Evolutionary conservation across 2,797 vertebrate genomes (phyloP).

Genomic region (Sebastes elongatus): DNA sequence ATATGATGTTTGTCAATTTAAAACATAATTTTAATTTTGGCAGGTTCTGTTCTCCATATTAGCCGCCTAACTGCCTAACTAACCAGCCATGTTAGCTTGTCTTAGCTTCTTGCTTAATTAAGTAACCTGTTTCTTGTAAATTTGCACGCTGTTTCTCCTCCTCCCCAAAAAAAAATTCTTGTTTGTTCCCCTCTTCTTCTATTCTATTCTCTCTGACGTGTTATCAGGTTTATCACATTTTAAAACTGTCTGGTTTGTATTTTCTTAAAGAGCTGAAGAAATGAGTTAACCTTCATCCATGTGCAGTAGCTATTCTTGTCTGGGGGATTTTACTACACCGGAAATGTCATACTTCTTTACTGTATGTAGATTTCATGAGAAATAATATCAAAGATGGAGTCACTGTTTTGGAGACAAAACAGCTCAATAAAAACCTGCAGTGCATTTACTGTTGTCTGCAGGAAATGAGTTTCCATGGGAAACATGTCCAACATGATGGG

Average conservation of each 20-base stretch:
- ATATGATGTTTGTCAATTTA: too few species aligned
- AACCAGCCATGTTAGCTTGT: not conserved
- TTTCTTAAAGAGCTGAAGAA: not conserved
- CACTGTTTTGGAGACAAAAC: slow-evolving; percentile 11
- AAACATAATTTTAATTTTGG: not conserved
- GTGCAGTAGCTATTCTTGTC: not conserved
- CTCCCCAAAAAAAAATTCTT: not conserved
- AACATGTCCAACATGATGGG: slow-evolving; percentile 47
- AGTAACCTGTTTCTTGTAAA: not conserved
- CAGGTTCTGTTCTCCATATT: not conserved
- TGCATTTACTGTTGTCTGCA: slow-evolving; percentile 17
- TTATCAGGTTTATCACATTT: too few species aligned
- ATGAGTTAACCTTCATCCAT: not conserved
- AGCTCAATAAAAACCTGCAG: not conserved
- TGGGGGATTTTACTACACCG: not conserved
- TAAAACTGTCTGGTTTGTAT: not conserved
- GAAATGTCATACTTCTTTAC: not conserved
- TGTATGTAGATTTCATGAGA: not conserved
- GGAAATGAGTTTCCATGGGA: slow-evolving; percentile 62
- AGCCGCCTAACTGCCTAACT: not conserved
- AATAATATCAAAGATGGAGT: not conserved
- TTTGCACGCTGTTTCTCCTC: not conserved
- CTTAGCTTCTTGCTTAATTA: not conserved
- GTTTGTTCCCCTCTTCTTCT: not conserved
- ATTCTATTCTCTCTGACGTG: not conserved